Base-by-base conservation (phyloP, 2,888 invertebrate genomes). In the Hesperia comma region DNA sequence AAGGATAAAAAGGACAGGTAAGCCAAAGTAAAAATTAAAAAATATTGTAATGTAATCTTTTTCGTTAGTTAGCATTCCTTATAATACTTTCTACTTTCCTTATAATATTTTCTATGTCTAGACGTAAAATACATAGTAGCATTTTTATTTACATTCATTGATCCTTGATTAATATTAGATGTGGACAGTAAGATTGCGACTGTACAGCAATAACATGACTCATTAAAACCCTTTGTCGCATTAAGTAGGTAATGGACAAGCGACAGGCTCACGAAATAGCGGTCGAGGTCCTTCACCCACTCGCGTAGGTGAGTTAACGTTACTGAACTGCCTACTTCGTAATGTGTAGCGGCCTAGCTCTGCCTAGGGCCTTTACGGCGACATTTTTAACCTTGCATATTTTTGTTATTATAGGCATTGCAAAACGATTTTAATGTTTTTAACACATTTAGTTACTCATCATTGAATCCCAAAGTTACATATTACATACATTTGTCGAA, bases 261-360 rank as follows among this genome's bases (percentile, higher is more conserved):
- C 75, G 79, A 85, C 81, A 79, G 80, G 79, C 80, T 71, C 72
- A 75, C 76, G 77, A 81, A 85, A 87, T 85, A 86, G 84, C 84
- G 87, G 86, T 85, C 87, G 88, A 88, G 87, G 88, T 83, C 85
- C 79, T 83, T 82, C 81, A 81, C 85, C 83, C 79, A 84, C 82
- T 80, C 76, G 76, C 75, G 73, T 70, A 71, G 68, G 68, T 74
- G 73, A 74, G 74, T 71, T 75, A 76, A 69, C 73, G 74, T 71
- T 69, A 72, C 68, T 69, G 69, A 72, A 70, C 63, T 57, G 63
- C 49, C 49, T 67, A 69, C 54, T 69, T 32, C 61, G 53, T 63
- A 63, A 67, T 67, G 37, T 61, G 49, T 63, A 61, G 40, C 63
- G 61, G 43, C 46, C 57, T 64, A 61, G 15, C 64, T 40, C 49